Evolutionary conservation across 2,797 vertebrate genomes (phyloP), one percentile per base, ranked within the genome.

Genomic region (Hydrophis major): DNA sequence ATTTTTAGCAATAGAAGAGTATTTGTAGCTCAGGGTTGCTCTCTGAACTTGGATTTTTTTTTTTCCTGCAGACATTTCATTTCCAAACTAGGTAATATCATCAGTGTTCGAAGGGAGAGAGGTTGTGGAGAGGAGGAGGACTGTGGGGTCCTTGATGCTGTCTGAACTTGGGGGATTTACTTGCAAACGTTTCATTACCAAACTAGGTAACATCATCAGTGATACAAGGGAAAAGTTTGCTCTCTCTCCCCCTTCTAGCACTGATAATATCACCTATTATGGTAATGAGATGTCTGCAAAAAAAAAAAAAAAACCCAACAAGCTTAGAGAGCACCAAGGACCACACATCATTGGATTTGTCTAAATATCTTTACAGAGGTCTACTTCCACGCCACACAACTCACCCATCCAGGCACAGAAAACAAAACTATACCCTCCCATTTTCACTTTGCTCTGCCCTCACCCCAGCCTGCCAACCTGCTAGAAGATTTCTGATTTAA

Each of bases 381-480:
- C 69, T 74, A 1, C 69, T 74, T 74, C 6, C 2, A 7, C 18
- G n/a, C 32, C n/a, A 8, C 69, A 7, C 69, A 37, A 0, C 6
- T 6, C 59, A 6, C 55, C 13, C 55, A 55, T 55, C 57, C 18
- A 5, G 87, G 7, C 32, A 25, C 5, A 4, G 14, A 37, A 37
- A 47, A 47, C 6, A 89, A 63, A 47, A 11, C 11, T 12, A 25
- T 6, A 90, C 2, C 14, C 1, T 2, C 11, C 6, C 1, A 28
- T 74, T 69, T 57, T 37, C 27, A 4, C 60, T 66, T 10, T 2
- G 3, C 4, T 8, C 83, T 87, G 66, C 25, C 6, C 27, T 5
- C 55, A 12, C 16, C 37, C 10, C 11, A 4, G 0, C 57, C 8
- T 8, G 10, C 42, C 69, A 22, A n/a, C 6, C 25, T 0, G 3